phyloP scores from a whole-genome alignment of 2,888 invertebrate genomes.

The Lissocephala sabroskyi region DNA sequence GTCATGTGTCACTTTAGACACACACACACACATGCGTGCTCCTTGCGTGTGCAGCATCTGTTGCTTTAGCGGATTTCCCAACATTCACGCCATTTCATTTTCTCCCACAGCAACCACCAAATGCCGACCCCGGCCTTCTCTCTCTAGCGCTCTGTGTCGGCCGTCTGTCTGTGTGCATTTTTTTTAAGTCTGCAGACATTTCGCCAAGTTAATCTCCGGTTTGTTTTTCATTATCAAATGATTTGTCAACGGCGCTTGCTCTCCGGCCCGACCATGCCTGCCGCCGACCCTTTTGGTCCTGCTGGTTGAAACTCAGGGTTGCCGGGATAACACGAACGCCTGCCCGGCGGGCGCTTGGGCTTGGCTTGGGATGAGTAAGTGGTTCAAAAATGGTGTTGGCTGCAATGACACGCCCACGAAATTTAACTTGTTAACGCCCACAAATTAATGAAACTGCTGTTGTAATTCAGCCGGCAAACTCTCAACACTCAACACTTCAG shows the following conservation, averaged over 20 bases:
- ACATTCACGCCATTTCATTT: conserved; percentile 29
- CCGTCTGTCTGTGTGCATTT: conserved; percentile 13
- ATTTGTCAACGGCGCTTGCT: conserved; percentile 60
- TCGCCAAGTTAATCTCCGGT: conserved; percentile 65
- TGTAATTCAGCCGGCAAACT: too few species aligned
- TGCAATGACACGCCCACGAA: conserved; percentile 48
- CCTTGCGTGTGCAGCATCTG: conserved; percentile 61
- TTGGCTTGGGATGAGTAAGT: too few species aligned
- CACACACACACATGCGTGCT: conserved; percentile 32
- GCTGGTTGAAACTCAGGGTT: too few species aligned
- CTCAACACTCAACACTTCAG: too few species aligned
- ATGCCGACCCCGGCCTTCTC: too few species aligned
- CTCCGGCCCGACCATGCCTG: too few species aligned
- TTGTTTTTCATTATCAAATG: conserved; percentile 66
- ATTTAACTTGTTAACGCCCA: conserved; percentile 48
- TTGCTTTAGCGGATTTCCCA: conserved; percentile 28
- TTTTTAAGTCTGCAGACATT: conserved; percentile 58
- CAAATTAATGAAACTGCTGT: conserved; percentile 62
- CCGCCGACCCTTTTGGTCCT: too few species aligned
- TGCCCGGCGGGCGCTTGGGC: too few species aligned
- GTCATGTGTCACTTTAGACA: conserved; percentile 57
- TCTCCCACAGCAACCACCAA: conserved; percentile 2
- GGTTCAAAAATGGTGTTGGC: conserved; percentile 54
- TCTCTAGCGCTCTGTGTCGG: not conserved
- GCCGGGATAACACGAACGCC: too few species aligned